Conservation (phyloP, 1,140 invertebrate species). For the Camponotus floridanus region DNA sequence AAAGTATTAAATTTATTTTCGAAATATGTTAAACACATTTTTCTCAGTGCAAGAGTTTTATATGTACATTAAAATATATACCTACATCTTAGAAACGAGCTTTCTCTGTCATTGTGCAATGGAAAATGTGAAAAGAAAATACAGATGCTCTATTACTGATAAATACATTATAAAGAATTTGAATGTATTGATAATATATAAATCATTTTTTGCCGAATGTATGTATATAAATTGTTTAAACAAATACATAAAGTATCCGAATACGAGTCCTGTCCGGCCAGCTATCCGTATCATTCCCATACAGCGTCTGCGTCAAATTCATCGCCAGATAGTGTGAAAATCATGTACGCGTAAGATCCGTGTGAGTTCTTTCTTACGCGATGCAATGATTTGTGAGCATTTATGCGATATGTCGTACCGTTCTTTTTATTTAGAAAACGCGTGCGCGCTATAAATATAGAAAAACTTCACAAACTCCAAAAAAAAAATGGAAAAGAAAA, state of each 20-base stretch:
- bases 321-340: conserved; percentile 23
- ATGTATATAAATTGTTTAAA: conserved; percentile 43
- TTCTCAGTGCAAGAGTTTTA: conserved; percentile 41
- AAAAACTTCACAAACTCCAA: conserved; percentile 72
- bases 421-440: conserved; percentile 58
- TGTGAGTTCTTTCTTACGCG: not conserved
- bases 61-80: conserved; percentile 60
- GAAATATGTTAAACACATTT: conserved; percentile 48
- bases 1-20: conserved; percentile 55
- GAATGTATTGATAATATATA: conserved; percentile 41
- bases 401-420: conserved; percentile 65
- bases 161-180: conserved; percentile 61
- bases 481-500: conserved; percentile 27
- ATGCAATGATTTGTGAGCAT: conserved; percentile 67
- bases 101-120: conserved; percentile 13
- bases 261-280: conserved; percentile 2
- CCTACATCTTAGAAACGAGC: conserved; percentile 49
- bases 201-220: conserved; percentile 3
- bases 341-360: not conserved
- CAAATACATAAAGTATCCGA: conserved; percentile 26
- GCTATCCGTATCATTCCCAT: not conserved
- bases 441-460: conserved; percentile 66
- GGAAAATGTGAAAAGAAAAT: conserved; percentile 45
- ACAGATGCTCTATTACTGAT: conserved; percentile 45
- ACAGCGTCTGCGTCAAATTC: not conserved